Base-by-base conservation (phyloP, 2,888 invertebrate genomes). In the Dolomedes plantarius region DNA sequence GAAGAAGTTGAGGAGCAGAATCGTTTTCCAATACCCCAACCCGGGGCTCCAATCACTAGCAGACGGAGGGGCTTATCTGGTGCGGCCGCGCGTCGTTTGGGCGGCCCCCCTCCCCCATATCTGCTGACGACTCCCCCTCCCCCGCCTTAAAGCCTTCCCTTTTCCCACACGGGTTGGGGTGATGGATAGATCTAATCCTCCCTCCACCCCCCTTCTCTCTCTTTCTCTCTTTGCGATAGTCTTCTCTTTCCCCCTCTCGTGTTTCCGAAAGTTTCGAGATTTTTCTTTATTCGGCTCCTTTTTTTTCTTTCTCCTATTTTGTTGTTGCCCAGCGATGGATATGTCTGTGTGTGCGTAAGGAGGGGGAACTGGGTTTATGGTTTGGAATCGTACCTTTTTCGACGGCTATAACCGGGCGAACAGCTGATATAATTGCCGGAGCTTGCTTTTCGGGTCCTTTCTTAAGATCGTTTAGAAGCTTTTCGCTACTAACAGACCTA, bases 31-130 rank as follows among this genome's bases (percentile, higher is more conserved):
- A 86, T 86, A 86, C 86, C 73, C 69, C 39, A 39, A 72, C 74
- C 78, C 69, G 64, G 69, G 78, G 75, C 86, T 86, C 80, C 86
- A 86, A 86, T 86, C 86, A 86, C 86, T 79, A 86, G 80, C 86
- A 86, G 86, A 86, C 86, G 86, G 80, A 76, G 86, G 86, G 85
- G 80, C 86, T 86, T 86, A 86, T 86, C 86, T 86, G 46, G 67
- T 36, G 69, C 67, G 72, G 78, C 73, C 75, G 81, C 50, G 74
- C 68, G 74, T 74, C 77, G 76, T 82, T 74, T 75, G 75, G 68
- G 67, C 69, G 82, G 75, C 81, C 69, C 62, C 69, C 65, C 71
- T 46, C 23, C 56, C 67, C 67, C 67, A 68, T 67, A 68, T 68
- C 74, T 71, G 50, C 75, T 50, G 46, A 68, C 68, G 56, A 56